A percentile compares a stretch with the other conserved stretches of the same genome.
phyloP scores from a whole-genome alignment of 2,113 vertebrate genomes.

The Apistogramma diplotaenia region DNA sequence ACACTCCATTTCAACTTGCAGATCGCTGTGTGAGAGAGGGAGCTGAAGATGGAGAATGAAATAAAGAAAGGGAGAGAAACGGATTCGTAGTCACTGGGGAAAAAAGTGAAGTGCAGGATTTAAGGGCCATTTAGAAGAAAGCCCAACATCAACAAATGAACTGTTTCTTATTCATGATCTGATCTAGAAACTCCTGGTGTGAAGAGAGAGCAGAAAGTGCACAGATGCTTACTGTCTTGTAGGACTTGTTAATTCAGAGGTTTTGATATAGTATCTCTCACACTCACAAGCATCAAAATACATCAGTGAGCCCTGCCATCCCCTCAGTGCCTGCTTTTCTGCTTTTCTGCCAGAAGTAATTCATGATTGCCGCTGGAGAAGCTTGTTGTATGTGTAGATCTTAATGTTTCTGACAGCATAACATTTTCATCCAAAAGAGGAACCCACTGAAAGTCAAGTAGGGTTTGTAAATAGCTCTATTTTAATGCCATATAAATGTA shows the following conservation, averaged over 20 bases:
- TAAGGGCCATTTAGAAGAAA: slow-evolving; percentile 57
- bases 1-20: slow-evolving; percentile 40
- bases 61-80: background rate
- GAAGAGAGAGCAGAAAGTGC: slow-evolving; percentile 37
- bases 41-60: slow-evolving; percentile 15
- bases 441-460: slow-evolving; percentile 45
- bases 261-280: slow-evolving; percentile 11
- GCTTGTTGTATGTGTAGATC: slow-evolving; percentile 34
- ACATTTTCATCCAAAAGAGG: slow-evolving; percentile 32
- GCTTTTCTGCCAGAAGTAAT: slow-evolving; percentile 32
- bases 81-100: slow-evolving; percentile 42
- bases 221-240: slow-evolving; percentile 39
- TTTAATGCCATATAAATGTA: slow-evolving; percentile 41
- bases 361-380: slow-evolving; percentile 32
- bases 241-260: slow-evolving; percentile 50
- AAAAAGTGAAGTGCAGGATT: slow-evolving; percentile 53
- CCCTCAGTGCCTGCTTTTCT: slow-evolving; percentile 11
- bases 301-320: slow-evolving; percentile 15
- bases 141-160: slow-evolving; percentile 46
- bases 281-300: slow-evolving; percentile 22
- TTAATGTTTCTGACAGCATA: slow-evolving; percentile 43
- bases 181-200: slow-evolving; percentile 31
- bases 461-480: slow-evolving; percentile 33
- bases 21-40: slow-evolving; percentile 23
- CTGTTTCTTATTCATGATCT: slow-evolving; percentile 65